phyloP scores from a whole-genome alignment of 2,888 invertebrate genomes.

The Netelia melanura region DNA sequence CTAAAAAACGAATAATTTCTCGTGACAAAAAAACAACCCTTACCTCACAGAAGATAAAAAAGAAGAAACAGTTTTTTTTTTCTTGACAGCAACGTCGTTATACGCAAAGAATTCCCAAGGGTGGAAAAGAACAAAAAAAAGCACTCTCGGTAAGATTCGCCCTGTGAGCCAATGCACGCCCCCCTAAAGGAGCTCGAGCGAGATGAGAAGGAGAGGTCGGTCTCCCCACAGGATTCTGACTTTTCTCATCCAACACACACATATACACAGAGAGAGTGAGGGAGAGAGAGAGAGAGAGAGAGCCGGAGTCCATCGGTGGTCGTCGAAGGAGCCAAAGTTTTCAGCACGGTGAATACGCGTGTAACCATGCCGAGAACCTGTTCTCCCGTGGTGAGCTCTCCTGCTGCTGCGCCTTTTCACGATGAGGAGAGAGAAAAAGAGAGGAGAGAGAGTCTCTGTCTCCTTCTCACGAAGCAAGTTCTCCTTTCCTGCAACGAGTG shows the following conservation, averaged over 20 bases:
- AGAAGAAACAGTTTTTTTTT: not conserved
- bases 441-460: not conserved
- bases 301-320: slow-evolving; percentile 24
- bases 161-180: not conserved
- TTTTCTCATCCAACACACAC: slow-evolving; percentile 25
- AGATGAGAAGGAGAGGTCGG: slow-evolving; percentile 41
- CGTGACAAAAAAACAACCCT: too few relatives aligned
- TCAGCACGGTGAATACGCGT: slow-evolving; percentile 83
- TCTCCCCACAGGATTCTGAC: slow-evolving; percentile 58
- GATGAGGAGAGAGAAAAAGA: not conserved
- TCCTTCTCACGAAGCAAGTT: not conserved
- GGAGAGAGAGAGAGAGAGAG: too few relatives aligned
- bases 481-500: slow-evolving; percentile 7
- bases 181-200: slow-evolving; percentile 23
- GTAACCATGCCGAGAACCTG: slow-evolving; percentile 84
- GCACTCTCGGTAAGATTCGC: not conserved
- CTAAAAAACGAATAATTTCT: too few relatives aligned
- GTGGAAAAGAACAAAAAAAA: slow-evolving; percentile 1
- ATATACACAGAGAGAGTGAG: too few relatives aligned
- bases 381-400: slow-evolving; percentile 74
- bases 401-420: slow-evolving; percentile 65
- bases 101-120: slow-evolving; percentile 23
- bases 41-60: not conserved
- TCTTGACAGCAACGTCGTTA: not conserved
- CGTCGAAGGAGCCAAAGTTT: slow-evolving; percentile 79